Base-by-base conservation (phyloP, 2,888 invertebrate genomes). In the Acleris emargana region DNA sequence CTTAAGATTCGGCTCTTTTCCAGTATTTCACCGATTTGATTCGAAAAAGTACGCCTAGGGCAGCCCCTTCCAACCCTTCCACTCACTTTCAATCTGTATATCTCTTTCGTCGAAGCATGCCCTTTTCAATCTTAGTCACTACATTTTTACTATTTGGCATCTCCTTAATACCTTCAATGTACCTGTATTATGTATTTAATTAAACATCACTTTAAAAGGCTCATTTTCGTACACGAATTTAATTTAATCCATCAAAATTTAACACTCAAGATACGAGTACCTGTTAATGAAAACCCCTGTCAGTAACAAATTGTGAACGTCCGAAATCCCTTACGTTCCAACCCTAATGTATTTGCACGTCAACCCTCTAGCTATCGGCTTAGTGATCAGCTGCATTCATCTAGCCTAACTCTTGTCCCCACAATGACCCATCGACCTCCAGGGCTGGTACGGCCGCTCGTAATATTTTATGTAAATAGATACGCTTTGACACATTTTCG, bases 331-430 rank as follows among this genome's bases (percentile, higher is more conserved):
- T 58, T 57, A 54, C 58, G 62, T 58, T 54, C 51, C 66, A 61
- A 51, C 66, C 61, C 54, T 72, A 71, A 73, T 67, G 73, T 76
- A 87, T 85, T 83, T 77, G 80, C 80, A 78, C 77, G 83, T 86
- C 84, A 84, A 79, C 81, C 80, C 79, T 76, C 75, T 68, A 69
- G 75, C 72, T 82, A 86, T 89, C 84, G 71, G 82, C 78, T 79
- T 73, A 80, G 77, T 69, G 76, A 83, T 84, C 82, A 75, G 70
- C 76, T 79, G 74, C 86, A 89, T 90, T 84, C 82, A 84, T 90
- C 88, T 84, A 79, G 82, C 82, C 83, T 85, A 85, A 87, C 86
- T 84, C 83, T 68, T 79, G 78, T 74, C 79, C 78, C 76, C 78
- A 79, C 83, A 83, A 81, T 84, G 79, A 82, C 82, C 86, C 83